These are phyloP conservation scores for Pheosia tremula DNA, from an alignment of 2,888 invertebrate species.

Conservation along the genomic window DNA sequence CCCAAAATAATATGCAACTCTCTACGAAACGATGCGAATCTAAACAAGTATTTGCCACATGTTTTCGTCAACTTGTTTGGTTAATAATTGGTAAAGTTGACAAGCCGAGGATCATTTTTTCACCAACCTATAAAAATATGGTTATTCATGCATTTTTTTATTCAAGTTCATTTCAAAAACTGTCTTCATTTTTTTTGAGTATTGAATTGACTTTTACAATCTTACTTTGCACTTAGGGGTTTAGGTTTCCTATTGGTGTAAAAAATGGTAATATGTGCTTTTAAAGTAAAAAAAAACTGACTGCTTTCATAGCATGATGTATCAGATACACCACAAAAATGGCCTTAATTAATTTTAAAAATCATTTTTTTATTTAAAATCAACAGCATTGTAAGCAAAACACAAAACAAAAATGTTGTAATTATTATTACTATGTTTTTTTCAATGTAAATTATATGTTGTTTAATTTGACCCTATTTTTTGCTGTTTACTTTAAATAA, in stretches of 20 bases:
- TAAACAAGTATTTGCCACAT: no score
- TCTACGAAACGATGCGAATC: no score
- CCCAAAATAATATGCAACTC: no score
- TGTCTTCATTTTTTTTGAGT: no score
- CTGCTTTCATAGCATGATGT: conserved; percentile 34
- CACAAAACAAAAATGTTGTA: not conserved
- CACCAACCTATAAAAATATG: no score
- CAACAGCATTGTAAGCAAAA: conserved; percentile 3
- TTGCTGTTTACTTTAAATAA: not conserved
- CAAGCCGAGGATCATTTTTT: no score
- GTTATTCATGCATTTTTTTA: no score
- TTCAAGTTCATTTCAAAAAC: no score
- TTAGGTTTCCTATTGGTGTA: not conserved
- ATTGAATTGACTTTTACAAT: no score
- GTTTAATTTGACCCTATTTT: not conserved
- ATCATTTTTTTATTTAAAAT: conserved; percentile 6
- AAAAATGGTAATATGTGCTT: conserved; percentile 61
- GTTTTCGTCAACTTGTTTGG: no score
- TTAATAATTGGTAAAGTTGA: no score
- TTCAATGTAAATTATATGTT: not conserved
- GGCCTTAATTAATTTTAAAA: conserved; percentile 11
- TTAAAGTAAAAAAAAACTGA: conserved; percentile 38
- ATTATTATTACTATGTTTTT: not conserved
- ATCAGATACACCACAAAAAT: conserved; percentile 15
- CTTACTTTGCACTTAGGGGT: no score